Conservation (phyloP, 2,113 vertebrate genomes). For the Hypanus sabinus region DNA sequence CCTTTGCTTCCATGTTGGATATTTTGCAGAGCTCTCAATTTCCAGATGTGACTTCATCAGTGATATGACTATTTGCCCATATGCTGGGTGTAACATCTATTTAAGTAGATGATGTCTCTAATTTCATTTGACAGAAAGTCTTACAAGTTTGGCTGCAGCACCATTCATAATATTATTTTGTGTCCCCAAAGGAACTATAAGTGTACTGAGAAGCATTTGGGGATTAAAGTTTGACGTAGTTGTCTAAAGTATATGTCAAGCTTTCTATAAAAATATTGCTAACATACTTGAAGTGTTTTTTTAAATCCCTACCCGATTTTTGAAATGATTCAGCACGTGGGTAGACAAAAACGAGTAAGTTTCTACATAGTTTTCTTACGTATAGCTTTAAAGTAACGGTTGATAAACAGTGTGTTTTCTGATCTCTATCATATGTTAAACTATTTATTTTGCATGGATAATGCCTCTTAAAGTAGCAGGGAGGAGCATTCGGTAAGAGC, state of each 20-base stretch:
- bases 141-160: not conserved
- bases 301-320: not conserved
- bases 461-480: not conserved
- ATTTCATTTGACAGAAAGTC: not conserved
- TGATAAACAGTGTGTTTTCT: not conserved
- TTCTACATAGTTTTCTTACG: too few species aligned
- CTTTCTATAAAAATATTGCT: not conserved
- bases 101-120: slow-evolving; percentile 11
- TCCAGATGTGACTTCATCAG: slow-evolving; percentile 20
- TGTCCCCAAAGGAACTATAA: not conserved
- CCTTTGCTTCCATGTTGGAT: not conserved
- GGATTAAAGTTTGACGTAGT: not conserved
- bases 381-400: not conserved
- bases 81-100: not conserved
- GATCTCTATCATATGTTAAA: not conserved
- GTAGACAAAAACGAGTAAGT: not conserved
- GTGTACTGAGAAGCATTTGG: not conserved
- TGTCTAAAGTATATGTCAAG: not conserved
- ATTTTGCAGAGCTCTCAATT: not conserved
- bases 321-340: not conserved
- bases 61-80: slow-evolving; percentile 12
- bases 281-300: not conserved
- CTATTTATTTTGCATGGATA: not conserved
- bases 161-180: not conserved
- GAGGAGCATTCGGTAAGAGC: not conserved